Evolutionary conservation across 1,140 invertebrate species (phyloP).

Genomic region (Drosophila yakuba): DNA sequence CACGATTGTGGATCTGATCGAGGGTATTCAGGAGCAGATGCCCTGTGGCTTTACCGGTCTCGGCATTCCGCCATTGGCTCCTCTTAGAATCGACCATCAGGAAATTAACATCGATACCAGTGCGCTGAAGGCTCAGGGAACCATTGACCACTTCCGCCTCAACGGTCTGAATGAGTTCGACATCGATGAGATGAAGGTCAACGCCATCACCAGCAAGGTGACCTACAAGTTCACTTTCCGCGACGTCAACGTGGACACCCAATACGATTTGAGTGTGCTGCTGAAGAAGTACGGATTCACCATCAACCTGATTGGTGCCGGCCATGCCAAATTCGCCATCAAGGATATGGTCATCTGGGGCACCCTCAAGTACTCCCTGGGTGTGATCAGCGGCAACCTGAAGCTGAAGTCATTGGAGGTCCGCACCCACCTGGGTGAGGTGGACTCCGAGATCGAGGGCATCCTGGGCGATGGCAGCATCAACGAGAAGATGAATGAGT

Average conservation of each 20-base stretch:
- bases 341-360: conserved; percentile 78
- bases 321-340: conserved; percentile 73
- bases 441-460: conserved; percentile 80
- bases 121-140: conserved; percentile 56
- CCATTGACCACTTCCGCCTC: conserved; percentile 71
- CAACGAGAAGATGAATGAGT: conserved; percentile 75
- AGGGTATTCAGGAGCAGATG: conserved; percentile 69
- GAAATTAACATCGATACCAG: conserved; percentile 63
- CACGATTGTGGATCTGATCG: conserved; percentile 54
- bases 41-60: conserved; percentile 74
- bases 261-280: conserved; percentile 61
- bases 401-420: conserved; percentile 75
- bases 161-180: conserved; percentile 80
- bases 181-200: conserved; percentile 78
- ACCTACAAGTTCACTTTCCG: conserved; percentile 72
- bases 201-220: conserved; percentile 77
- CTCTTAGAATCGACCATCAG: conserved; percentile 65
- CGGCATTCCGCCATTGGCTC: conserved; percentile 77
- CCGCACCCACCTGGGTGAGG: conserved; percentile 72
- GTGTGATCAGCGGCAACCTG: conserved; percentile 66
- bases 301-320: conserved; percentile 73
- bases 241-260: conserved; percentile 76
- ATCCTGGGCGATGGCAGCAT: conserved; percentile 70
- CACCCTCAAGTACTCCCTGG: conserved; percentile 73
- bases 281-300: conserved; percentile 80